Evolutionary conservation across 2,113 vertebrate species (phyloP), one percentile per base, ranked within the genome.

Genomic region (Forbesichthys papilliferus): DNA sequence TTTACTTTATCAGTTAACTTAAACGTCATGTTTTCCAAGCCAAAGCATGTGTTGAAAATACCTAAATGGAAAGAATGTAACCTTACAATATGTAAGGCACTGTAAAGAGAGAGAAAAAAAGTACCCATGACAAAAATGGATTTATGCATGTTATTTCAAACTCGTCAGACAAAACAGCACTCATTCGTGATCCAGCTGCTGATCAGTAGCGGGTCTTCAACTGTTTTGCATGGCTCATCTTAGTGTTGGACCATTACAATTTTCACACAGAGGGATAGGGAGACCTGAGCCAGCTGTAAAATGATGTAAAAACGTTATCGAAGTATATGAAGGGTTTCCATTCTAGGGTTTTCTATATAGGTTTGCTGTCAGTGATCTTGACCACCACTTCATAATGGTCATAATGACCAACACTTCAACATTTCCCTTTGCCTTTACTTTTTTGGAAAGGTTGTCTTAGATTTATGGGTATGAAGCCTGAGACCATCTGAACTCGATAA

Each of bases 211-310:
- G 69, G 76, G 79, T 48, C 73, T 81, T 73, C 48, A 78, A 80
- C 76, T 79, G 33, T 70, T 77, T 87, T 89, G 87, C 86, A 87
- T 87, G 84, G 79, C 84, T 87, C 67, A 46, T 60, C 75, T 18
- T 72, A 71, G 16, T 36, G 51, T 53, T 56, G 33, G 69, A 75
- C 75, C 74, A 59, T 83, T 61, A 81, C 82, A 66, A 49, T 34
- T 63, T 71, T 55, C 20, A 16, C 62, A 79, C 64, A 68, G 53
- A 54, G 62, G 61, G 75, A 62, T 48, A 64, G 56, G 48, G 75
- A 72, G 78, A 74, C 18, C 60, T 46, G 58, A 77, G 81, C 80
- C 73, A 75, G 66, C 78, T 88, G 86, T 9, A 84, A 81, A 76
- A 71, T 84, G 83, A 81, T 80, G 84, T 84, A 87, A 87, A 60